Evolutionary conservation across 1,140 invertebrate genomes (phyloP), one percentile per base, ranked within the genome.

Genomic region (Drosophila orosa): DNA sequence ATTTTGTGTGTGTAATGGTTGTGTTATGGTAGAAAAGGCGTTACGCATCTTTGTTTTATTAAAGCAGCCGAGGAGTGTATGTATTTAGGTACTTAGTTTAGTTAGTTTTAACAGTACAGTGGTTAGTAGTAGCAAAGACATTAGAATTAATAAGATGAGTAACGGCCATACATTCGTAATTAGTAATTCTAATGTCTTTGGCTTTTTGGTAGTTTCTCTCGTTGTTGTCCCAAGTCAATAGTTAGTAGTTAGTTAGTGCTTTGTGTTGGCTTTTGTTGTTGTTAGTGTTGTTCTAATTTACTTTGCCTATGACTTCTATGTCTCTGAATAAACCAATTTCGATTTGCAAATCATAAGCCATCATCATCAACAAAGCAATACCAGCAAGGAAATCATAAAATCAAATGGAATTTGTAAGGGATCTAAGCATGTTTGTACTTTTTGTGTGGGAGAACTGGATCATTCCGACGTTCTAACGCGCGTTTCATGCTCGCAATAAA

Each of bases 261-360:
- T 52, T 52, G 19, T 52, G 50, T 13, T 52, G 12, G 8, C 31
- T 19, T 2, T 22, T 19, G 47, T 27, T 25, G 2, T 29, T 35
- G 15, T 54, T 31, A 13, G 19, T 52, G 19, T 52, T 35, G 22
- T 67, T 67, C 61, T 67, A 67, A 62, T 59, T 42, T 73, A 57
- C 29, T 56, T 74, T 37, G 35, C 50, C 50, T 67, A 56, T n/a
- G 44, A 44, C 22, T 24, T 68, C 67, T 73, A 45, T 48, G 50
- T 74, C 22, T 54, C 50, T 48, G 45, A 54, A 55, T 54, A 60
- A 80, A 74, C 84, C 84, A 87, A 87, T 87, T 54, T 74, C 8
- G 35, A n/a, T n/a, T 80, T 54, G 84, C 80, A 84, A 82, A 61
- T 61, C 27, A 77, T 31, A 57, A 48, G 31, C 35, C 33, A 57